Evolutionary conservation across 2,888 invertebrate genomes (phyloP).

Genomic region (Thelaira solivaga): DNA sequence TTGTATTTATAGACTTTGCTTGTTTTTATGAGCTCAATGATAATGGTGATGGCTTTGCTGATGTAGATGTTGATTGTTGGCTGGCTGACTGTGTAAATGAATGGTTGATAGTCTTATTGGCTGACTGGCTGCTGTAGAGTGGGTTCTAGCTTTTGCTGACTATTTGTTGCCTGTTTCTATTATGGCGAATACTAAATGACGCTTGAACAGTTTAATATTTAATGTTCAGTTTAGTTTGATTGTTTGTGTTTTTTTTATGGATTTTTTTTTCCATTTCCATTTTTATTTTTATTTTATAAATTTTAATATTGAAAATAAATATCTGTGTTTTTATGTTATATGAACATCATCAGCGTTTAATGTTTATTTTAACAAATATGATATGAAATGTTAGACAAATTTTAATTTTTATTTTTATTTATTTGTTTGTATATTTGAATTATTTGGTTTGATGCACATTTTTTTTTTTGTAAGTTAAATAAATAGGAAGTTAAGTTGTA

Average conservation of each 20-base stretch:
- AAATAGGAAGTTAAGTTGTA: not conserved
- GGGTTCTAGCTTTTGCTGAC: constrained; percentile 8
- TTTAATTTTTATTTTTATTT: not conserved
- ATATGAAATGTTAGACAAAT: constrained; percentile 21
- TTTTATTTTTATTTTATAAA: constrained; percentile 18
- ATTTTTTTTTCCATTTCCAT: not conserved
- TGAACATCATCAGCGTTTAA: constrained; percentile 17
- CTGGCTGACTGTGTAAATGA: not conserved
- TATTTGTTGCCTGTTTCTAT: constrained; percentile 19
- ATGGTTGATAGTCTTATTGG: not conserved
- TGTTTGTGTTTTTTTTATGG: constrained; percentile 8
- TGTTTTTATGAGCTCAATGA: constrained; percentile 38
- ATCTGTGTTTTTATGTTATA: constrained; percentile 28
- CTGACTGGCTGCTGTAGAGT: not conserved
- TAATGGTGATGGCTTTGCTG: constrained; percentile 34
- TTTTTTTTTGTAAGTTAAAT: not conserved
- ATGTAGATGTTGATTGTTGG: constrained; percentile 37
- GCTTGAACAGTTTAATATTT: constrained; percentile 53
- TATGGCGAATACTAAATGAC: constrained; percentile 40
- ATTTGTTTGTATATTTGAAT: not conserved
- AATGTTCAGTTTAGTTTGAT: constrained; percentile 47
- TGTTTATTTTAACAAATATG: constrained; percentile 22
- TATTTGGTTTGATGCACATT: not conserved
- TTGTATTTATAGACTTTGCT: constrained; percentile 43
- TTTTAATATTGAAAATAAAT: constrained; percentile 43